Percentiles rank a stretch among this genome's conserved stretches.
phyloP scores from a whole-genome alignment of 2,797 vertebrate genomes.

The Cichlasoma orientale region DNA sequence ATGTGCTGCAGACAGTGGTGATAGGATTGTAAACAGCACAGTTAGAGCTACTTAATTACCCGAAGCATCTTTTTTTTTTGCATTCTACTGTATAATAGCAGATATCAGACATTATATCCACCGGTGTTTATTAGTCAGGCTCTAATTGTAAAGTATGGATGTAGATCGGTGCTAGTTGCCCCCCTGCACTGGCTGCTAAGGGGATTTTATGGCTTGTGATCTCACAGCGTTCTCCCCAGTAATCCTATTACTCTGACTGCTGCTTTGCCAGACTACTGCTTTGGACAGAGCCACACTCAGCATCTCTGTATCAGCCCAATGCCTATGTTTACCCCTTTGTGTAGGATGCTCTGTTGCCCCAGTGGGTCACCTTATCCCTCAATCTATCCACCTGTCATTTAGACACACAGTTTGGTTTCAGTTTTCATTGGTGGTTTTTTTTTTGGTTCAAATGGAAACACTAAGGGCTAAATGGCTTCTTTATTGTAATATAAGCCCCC shows the following conservation, averaged over 20 bases:
- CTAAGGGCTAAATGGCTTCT: neutral
- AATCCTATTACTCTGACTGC: constrained; percentile 68
- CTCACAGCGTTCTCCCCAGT: constrained; percentile 41
- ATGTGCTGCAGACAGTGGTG: too few species aligned
- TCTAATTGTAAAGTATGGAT: neutral
- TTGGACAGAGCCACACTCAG: constrained; percentile 14
- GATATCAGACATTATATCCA: neutral
- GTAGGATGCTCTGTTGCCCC: neutral
- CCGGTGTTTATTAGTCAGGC: neutral
- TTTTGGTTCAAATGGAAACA: neutral
- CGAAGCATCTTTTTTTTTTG: neutral
- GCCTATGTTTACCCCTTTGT: neutral
- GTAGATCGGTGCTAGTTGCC: neutral
- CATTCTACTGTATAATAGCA: neutral
- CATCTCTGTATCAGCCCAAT: constrained; percentile 6
- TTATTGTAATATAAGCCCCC: neutral
- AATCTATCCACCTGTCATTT: neutral
- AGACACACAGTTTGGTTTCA: neutral
- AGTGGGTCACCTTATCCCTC: neutral
- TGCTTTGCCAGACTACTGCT: constrained; percentile 37
- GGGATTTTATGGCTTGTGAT: constrained; percentile 51
- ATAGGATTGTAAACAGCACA: too few species aligned
- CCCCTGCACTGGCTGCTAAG: constrained; percentile 9
- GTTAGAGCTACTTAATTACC: too few species aligned
- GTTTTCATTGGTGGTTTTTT: constrained; percentile 1